Evolutionary conservation across 1,140 invertebrate species (phyloP), one percentile per base, ranked within the genome.

Genomic region (Drosophila navojoa): DNA sequence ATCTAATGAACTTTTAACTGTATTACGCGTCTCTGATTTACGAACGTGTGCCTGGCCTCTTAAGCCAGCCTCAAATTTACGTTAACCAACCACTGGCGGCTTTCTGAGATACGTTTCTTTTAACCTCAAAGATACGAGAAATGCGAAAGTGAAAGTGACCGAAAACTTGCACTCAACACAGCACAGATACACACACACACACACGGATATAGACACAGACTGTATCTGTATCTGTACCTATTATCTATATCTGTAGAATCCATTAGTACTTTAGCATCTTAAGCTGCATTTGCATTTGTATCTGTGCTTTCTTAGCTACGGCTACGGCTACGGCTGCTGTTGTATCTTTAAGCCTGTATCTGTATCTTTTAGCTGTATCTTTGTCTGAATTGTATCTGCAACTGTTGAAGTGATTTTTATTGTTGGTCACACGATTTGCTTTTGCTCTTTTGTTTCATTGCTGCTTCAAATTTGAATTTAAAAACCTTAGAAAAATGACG

Each of bases 111-210:
- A 66, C 66, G 47, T 60, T 60, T 73, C 73, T 80, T 69, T 77
- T 80, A 81, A 53, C 59, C 69, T 62, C 45, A 58, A n/a, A 76
- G 61, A 67, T 68, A 63, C 62, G 29, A 38, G 35, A 75, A 75
- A 81, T 45, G 70, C 61, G 79, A 87, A 81, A 87, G 84, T 81
- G 82, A 86, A 86, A 86, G 81, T 86, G 60, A 44, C 69, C 76
- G 42, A 84, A 84, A 77, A 74, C 45, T 57, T 42, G 58, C 64
- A 62, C 50, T 45, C 35, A 22, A 22, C 19, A 22, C 19, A 22
- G 3, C 19, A 22, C 19, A 22, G 15, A 49, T 15, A 22, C 29
- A 49, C 1, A 58, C 16, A 47, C 62, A 45, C 11, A 7, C 27
- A 44, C 53, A 63, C 49, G 60, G 40, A 77, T 45, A 32, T 32